Evolutionary conservation across 2,888 invertebrate genomes (phyloP).

Genomic region (Caenorhabditis afra): DNA sequence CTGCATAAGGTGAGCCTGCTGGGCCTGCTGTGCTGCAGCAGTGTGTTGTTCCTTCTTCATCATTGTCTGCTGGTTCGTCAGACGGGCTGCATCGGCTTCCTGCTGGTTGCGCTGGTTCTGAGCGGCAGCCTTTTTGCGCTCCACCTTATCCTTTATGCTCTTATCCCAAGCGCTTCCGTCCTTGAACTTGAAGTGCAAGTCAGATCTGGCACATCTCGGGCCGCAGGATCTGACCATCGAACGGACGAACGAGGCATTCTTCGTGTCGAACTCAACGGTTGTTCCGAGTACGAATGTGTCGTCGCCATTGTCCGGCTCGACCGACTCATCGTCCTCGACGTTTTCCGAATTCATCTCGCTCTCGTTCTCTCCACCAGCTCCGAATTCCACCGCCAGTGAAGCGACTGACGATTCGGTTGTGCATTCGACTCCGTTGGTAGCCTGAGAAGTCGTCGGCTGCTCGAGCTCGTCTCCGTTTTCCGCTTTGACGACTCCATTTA

Average conservation of each 20-base stretch:
- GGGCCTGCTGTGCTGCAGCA: constrained; percentile 4
- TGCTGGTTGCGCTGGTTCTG: constrained; percentile 13
- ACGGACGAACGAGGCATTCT: constrained; percentile 37
- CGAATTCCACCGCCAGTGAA: neutral
- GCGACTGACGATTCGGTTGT: neutral
- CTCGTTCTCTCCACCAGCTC: neutral
- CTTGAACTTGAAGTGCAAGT: constrained; percentile 38
- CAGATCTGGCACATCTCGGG: constrained; percentile 40
- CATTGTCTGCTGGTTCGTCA: constrained; percentile 1
- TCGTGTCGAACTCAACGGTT: constrained; percentile 19
- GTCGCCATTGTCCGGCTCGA: neutral
- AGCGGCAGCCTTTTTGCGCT: constrained; percentile 16
- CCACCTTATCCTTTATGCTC: constrained; percentile 24
- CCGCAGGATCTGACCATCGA: constrained; percentile 44
- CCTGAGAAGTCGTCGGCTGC: constrained; percentile 2
- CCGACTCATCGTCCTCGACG: constrained; percentile 22
- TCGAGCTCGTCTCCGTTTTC: constrained; percentile 3
- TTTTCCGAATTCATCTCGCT: neutral
- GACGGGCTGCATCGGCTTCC: neutral
- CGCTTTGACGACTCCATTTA: constrained; percentile 22
- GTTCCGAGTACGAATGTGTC: constrained; percentile 31
- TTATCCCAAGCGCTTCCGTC: constrained; percentile 17
- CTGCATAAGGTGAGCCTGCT: constrained; percentile 18
- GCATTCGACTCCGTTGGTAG: neutral
- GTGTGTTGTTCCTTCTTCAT: constrained; percentile 30